Conservation (phyloP, 2,797 vertebrate species). For the Ctenopoma multispine region DNA sequence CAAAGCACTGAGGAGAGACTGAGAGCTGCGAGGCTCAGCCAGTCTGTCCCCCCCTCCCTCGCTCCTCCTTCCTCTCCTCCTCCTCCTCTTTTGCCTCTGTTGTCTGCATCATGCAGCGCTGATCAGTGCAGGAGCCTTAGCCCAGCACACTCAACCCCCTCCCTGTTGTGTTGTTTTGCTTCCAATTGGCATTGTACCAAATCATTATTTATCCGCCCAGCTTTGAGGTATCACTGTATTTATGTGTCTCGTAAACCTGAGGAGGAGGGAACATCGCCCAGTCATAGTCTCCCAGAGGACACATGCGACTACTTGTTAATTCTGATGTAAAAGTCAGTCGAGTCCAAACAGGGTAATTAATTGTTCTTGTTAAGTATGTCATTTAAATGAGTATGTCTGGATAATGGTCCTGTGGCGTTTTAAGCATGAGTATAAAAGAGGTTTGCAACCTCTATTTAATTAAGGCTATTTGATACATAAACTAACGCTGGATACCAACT, state of each 20-base stretch:
- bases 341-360: slow-evolving; percentile 14
- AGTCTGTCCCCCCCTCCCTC: slow-evolving; percentile 68
- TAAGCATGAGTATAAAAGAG: not conserved
- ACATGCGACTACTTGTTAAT: slow-evolving; percentile 45
- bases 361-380: slow-evolving; percentile 12
- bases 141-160: slow-evolving; percentile 50
- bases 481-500: not conserved
- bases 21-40: slow-evolving; percentile 79
- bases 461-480: not conserved
- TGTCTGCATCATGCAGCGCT: slow-evolving; percentile 80
- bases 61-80: slow-evolving; percentile 74
- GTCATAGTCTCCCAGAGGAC: slow-evolving; percentile 29
- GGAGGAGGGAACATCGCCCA: slow-evolving; percentile 8
- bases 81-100: slow-evolving; percentile 67
- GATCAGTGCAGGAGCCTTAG: slow-evolving; percentile 73
- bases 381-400: slow-evolving; percentile 8
- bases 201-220: slow-evolving; percentile 59
- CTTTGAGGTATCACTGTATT: slow-evolving; percentile 46
- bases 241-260: slow-evolving; percentile 44
- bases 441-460: not conserved
- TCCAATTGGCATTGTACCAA: slow-evolving; percentile 75
- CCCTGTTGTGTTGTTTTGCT: slow-evolving; percentile 68
- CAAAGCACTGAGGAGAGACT: slow-evolving; percentile 77
- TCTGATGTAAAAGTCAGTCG: slow-evolving; percentile 45
- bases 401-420: not conserved